A percentile compares a stretch with the other conserved stretches of the same genome.
phyloP scores from a whole-genome alignment of 2,797 vertebrate species.

The Halcyon leucocephala region DNA sequence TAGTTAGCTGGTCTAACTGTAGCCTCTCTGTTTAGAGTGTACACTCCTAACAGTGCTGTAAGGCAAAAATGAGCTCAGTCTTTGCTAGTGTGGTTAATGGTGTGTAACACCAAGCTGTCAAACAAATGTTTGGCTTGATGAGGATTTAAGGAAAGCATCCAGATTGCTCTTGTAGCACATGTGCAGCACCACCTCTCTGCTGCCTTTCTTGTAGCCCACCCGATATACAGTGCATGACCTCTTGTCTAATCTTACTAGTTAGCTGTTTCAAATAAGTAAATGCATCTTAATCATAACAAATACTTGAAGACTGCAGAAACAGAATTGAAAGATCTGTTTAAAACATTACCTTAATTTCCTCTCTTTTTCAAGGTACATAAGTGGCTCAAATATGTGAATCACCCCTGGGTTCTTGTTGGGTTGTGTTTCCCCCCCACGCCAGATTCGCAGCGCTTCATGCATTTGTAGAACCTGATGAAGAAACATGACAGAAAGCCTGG shows the following conservation, averaged over 20 bases:
- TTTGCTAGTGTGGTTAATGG: neutral
- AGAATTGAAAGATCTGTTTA: neutral
- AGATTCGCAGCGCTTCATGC: neutral
- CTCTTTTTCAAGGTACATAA: neutral
- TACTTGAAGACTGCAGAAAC: neutral
- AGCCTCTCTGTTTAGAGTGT: neutral
- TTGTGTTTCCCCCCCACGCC: neutral
- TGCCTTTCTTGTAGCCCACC: neutral
- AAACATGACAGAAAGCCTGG: neutral
- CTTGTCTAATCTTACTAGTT: neutral
- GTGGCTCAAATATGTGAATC: neutral
- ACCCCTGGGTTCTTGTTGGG: neutral
- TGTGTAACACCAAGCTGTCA: neutral
- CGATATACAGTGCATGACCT: neutral
- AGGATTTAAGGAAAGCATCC: neutral
- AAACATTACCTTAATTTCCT: neutral
- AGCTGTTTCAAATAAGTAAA: neutral
- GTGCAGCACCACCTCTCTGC: neutral
- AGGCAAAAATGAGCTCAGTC: neutral
- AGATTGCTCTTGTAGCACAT: neutral
- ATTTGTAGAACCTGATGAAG: slow-evolving; percentile 8
- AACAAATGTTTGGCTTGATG: neutral
- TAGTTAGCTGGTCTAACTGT: neutral
- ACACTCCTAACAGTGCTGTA: accelerated
- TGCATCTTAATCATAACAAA: neutral